Evolutionary conservation across 2,113 vertebrate genomes (phyloP), one percentile per base, ranked within the genome.

Genomic region (Upupa epops): DNA sequence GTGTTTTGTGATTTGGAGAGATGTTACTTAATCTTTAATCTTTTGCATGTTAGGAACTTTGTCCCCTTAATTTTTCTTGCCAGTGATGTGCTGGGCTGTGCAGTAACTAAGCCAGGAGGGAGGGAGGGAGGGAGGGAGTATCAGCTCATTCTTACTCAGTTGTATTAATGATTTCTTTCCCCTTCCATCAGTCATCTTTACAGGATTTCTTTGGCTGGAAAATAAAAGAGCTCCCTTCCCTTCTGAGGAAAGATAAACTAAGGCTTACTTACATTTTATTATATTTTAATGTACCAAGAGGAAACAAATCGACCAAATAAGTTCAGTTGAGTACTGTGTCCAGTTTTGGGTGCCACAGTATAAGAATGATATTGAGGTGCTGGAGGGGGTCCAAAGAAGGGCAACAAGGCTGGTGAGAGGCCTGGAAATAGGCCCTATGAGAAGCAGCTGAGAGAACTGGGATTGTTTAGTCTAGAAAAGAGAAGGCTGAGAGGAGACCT

Each of bases 151-250:
- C 46, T 92, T 84, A 45, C 69, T 70, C 59, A 6, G 0, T 65
- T 76, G 20, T 83, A 59, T 48, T 85, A 80, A 87, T 46, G 42
- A 88, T 58, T 93, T 75, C 29, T 89, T 79, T 89, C 63, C 49
- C 4, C 2, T 58, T 75, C 28, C 21, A 49, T 89, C 90, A 92
- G 78, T 94, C 49, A 25, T 82, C 31, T 68, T 86, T 78, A 59
- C 7, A 90, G 81, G 22, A 76, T 92, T 88, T 96, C 52, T 79
- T 90, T 84, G 72, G 49, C 28, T 91, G 61, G 71, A 87, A 87
- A 91, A 72, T 46, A 46, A 65, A 87, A 77, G 32, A 64, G 3
- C 54, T 81, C 61, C 70, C 11, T 77, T 40, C 34, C 28, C n/a
- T 89, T 69, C 59, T 60, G 61, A 40, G 69, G 84, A 52, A 93